Base-by-base conservation (phyloP, 2,797 vertebrate genomes). In the Eptatretus atami region DNA sequence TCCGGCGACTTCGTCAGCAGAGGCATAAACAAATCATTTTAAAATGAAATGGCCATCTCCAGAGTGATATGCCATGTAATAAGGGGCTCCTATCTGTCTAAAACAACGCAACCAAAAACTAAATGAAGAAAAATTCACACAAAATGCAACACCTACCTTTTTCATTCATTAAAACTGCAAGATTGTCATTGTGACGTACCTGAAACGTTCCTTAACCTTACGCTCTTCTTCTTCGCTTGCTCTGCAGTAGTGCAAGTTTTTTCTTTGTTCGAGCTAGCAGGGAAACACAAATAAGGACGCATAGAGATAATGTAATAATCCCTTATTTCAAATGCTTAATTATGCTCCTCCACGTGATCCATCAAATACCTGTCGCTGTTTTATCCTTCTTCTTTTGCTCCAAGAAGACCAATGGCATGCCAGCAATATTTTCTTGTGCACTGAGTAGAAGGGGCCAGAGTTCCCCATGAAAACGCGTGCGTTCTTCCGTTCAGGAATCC, bases 341-440 rank as follows among this genome's bases (percentile, higher is more conserved):
- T 44, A 8, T 44, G 6, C 31, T 44, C 31, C 31, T 44, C 31
- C 31, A 44, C 31, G 3, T 8, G 31, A 44, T 44, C 31, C 31
- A 44, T 44, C 4, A 14, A 15, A 53, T 63, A 95, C 92, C 77
- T 99, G 92, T 80, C 88, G 83, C 71, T 94, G 90, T 72, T 92
- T 93, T 67, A 99, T 99, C 78, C 92, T 76, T 99, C 75, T 99
- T 99, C 78, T 96, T 99, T 73, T 94, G 79, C 72, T 99, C 90
- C 71, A 99, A 75, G 74, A 99, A 99, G 67, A 83, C 84, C 66
- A 90, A 86, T 52, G 92, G 90, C 74, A 98, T 98, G 66, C 92
- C 92, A 65, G 90, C 92, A 70, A 98, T 95, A 77, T 98, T 98
- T 73, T 98, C 92, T 71, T 98, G 92, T 53, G 92, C 92, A 69